A percentile compares a stretch with the other conserved stretches of the same genome.
Conservation (phyloP, 2,113 vertebrate species). For the Cyphomyrus plagiostoma region DNA sequence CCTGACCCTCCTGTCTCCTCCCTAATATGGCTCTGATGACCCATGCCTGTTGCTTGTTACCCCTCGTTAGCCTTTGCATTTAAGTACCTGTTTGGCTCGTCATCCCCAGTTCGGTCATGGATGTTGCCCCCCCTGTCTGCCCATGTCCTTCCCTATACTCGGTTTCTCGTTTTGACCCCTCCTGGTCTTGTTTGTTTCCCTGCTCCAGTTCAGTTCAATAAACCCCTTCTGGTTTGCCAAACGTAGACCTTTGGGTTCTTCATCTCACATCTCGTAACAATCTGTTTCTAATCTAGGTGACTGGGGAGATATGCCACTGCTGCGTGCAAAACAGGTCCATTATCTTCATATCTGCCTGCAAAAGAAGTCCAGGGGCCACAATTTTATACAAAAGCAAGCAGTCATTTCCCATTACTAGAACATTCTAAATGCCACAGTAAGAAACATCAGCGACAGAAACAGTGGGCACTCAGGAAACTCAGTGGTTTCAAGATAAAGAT, state of each 20-base stretch:
- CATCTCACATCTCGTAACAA: background rate
- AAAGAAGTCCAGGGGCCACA: background rate
- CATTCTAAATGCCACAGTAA: background rate
- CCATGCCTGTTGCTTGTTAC: background rate
- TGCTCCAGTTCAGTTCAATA: background rate
- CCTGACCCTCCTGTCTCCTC: background rate
- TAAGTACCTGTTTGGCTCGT: background rate
- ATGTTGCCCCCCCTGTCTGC: background rate
- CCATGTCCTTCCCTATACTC: background rate
- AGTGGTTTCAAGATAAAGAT: background rate
- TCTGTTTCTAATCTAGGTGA: background rate
- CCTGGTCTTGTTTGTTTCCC: background rate
- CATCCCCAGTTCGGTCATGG: background rate
- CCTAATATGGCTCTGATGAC: background rate
- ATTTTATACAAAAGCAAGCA: background rate
- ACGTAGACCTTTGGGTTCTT: background rate
- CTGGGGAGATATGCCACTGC: background rate
- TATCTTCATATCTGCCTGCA: background rate
- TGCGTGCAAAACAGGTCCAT: background rate
- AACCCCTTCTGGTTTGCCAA: background rate
- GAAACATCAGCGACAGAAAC: background rate
- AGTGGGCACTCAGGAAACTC: background rate
- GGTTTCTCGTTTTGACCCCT: background rate
- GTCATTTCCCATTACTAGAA: background rate
- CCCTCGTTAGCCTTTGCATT: background rate